A percentile compares a stretch with the other conserved stretches of the same genome.
These are phyloP conservation scores for Chymomyza fuscimana DNA, from an alignment of 2,888 invertebrate species.

Conservation along the genomic window DNA sequence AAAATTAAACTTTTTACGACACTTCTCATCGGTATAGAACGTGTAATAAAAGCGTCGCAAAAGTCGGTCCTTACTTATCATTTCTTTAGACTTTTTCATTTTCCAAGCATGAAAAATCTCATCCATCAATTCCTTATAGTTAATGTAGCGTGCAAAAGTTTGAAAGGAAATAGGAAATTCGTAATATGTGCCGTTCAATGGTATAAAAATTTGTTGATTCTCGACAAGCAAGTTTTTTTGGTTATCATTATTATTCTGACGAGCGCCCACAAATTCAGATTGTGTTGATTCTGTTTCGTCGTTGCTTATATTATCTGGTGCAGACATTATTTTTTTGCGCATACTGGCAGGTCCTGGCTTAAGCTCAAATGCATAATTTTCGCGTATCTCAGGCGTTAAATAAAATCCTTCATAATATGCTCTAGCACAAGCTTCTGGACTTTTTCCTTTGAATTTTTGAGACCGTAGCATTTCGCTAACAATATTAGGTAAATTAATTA, in stretches of 20 bases:
- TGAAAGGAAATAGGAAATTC: conserved; percentile 44
- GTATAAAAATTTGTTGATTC: conserved; percentile 12
- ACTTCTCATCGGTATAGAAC: conserved; percentile 27
- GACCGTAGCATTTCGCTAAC: conserved; percentile 31
- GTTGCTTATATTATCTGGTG: background rate
- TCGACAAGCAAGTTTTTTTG: background rate
- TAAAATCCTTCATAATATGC: conserved; percentile 48
- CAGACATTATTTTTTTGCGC: conserved; percentile 19
- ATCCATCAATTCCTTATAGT: conserved; percentile 19
- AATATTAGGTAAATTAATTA: conserved; percentile 38
- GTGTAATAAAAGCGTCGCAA: conserved; percentile 29
- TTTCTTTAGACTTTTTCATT: background rate
- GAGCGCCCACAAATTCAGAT: background rate
- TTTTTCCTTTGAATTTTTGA: conserved; percentile 24
- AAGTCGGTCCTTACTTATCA: conserved; percentile 5
- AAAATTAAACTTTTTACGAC: conserved; percentile 21
- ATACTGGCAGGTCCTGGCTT: conserved; percentile 41
- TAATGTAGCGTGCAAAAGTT: conserved; percentile 34
- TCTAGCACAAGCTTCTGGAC: conserved; percentile 22
- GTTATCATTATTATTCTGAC: background rate
- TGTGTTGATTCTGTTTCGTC: background rate
- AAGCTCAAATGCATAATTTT: conserved; percentile 25
- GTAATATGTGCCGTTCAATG: conserved; percentile 15
- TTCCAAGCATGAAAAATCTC: conserved; percentile 10
- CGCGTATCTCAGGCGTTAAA: conserved; percentile 29